These are phyloP conservation scores for Pterobdella sp. DNA, from an alignment of 2,888 invertebrate genomes.

Conservation along the genomic window DNA sequence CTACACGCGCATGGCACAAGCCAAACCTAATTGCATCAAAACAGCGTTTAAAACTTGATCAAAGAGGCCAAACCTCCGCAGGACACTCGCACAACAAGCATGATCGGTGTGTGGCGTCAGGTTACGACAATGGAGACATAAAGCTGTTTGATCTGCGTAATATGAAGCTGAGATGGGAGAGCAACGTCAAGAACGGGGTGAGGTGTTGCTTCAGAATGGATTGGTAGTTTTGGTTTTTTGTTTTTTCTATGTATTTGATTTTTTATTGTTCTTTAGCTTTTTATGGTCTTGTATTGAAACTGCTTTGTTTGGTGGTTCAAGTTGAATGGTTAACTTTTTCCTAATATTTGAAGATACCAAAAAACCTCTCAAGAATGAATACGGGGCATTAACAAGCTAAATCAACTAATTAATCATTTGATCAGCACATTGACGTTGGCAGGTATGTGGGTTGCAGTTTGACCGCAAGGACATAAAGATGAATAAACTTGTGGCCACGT, in stretches of 20 bases:
- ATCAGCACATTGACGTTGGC: constrained; percentile 25
- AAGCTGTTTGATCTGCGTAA: constrained; percentile 82
- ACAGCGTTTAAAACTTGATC: no score
- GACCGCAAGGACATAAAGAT: constrained; percentile 85
- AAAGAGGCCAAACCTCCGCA: constrained; percentile 40
- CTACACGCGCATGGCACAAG: background rate
- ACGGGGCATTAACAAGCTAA: no score
- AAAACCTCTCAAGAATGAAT: no score
- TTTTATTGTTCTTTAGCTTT: background rate
- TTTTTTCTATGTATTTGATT: no score
- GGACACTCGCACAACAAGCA: constrained; percentile 77
- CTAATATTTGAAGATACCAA: no score
- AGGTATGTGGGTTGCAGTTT: constrained; percentile 72
- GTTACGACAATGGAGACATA: constrained; percentile 91
- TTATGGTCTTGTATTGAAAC: background rate
- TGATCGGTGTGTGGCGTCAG: constrained; percentile 78
- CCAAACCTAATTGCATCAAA: background rate
- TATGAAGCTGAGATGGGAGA: constrained; percentile 79
- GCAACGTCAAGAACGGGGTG: constrained; percentile 77
- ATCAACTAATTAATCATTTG: background rate
- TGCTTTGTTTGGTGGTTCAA: no score
- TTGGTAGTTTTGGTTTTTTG: no score
- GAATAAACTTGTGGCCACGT: constrained; percentile 86
- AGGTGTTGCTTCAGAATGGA: no score
- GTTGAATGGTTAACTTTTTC: no score